Evolutionary conservation across 1,140 invertebrate species (phyloP).

Genomic region (Halictus rubicundus): DNA sequence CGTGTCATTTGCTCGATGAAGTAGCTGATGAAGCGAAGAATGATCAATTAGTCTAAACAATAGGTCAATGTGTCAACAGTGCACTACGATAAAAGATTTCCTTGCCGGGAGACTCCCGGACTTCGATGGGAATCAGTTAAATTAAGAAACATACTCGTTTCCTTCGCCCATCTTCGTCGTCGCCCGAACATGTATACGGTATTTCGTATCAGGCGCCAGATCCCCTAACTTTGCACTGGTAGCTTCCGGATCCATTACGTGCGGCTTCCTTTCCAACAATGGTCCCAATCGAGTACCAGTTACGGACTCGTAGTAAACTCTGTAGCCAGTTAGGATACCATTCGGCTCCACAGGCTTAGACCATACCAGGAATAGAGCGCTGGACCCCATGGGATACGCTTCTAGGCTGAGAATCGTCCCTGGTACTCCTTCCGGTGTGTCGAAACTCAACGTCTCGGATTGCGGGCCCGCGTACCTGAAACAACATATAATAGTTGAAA

Average conservation of each 20-base stretch:
- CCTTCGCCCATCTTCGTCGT: slow-evolving; percentile 92
- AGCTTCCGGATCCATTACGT: slow-evolving; percentile 88
- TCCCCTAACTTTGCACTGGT: slow-evolving; percentile 92
- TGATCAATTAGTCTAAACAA: background rate
- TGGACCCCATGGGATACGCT: slow-evolving; percentile 92
- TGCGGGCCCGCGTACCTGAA: slow-evolving; percentile 90
- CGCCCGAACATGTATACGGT: slow-evolving; percentile 91
- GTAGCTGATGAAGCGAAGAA: slow-evolving; percentile 79
- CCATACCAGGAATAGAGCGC: slow-evolving; percentile 94
- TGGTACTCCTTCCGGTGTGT: slow-evolving; percentile 95
- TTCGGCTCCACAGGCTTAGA: slow-evolving; percentile 95
- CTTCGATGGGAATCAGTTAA: background rate
- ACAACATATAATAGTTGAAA: slow-evolving; percentile 35
- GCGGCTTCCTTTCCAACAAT: slow-evolving; percentile 86
- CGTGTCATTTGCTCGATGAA: slow-evolving; percentile 91
- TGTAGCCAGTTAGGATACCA: slow-evolving; percentile 95
- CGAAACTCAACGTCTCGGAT: slow-evolving; percentile 91
- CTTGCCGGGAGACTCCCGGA: too few species aligned
- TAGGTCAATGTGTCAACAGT: too few species aligned
- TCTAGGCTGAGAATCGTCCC: slow-evolving; percentile 93
- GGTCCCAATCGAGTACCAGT: slow-evolving; percentile 86
- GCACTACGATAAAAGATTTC: too few species aligned
- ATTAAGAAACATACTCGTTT: slow-evolving; percentile 82
- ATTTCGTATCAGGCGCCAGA: slow-evolving; percentile 92
- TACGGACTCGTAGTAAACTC: slow-evolving; percentile 93